Conservation (phyloP, 2,888 invertebrate species). For the Trissonchulus latispiculum region DNA sequence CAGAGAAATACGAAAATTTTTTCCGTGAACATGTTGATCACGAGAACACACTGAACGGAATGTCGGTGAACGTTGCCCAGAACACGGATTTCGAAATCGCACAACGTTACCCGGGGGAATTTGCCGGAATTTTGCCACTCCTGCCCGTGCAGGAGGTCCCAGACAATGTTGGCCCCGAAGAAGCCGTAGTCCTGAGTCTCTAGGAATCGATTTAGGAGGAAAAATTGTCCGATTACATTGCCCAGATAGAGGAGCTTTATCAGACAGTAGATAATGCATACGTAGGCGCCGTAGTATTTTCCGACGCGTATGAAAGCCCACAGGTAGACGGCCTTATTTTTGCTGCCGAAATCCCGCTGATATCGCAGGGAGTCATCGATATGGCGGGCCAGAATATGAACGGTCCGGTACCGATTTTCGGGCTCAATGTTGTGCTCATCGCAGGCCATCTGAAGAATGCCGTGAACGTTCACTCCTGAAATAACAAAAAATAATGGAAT, state of each 20-base stretch:
- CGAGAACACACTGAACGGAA: conserved; percentile 39
- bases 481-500: neutral
- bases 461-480: conserved; percentile 46
- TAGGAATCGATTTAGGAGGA: conserved; percentile 48
- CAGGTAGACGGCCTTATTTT: conserved; percentile 33
- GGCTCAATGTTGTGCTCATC: conserved; percentile 47
- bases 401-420: conserved; percentile 47
- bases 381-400: conserved; percentile 49
- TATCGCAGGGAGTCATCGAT: conserved; percentile 48
- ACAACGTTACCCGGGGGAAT: conserved; percentile 46
- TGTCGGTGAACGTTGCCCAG: conserved; percentile 43
- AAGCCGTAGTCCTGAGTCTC: conserved; percentile 44
- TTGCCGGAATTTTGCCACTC: conserved; percentile 44
- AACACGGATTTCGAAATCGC: conserved; percentile 44
- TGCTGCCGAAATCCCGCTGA: conserved; percentile 39
- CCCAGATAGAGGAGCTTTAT: conserved; percentile 46
- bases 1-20: conserved; percentile 44
- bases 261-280: conserved; percentile 46
- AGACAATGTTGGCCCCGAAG: conserved; percentile 48
- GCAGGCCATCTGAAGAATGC: conserved; percentile 41
- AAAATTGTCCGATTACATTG: conserved; percentile 48
- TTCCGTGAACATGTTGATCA: conserved; percentile 42
- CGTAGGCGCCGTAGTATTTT: conserved; percentile 48
- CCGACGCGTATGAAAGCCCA: conserved; percentile 36
- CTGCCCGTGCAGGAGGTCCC: conserved; percentile 44